phyloP scores from a whole-genome alignment of 2,113 vertebrate genomes.

The Nycticryphes semicollaris region DNA sequence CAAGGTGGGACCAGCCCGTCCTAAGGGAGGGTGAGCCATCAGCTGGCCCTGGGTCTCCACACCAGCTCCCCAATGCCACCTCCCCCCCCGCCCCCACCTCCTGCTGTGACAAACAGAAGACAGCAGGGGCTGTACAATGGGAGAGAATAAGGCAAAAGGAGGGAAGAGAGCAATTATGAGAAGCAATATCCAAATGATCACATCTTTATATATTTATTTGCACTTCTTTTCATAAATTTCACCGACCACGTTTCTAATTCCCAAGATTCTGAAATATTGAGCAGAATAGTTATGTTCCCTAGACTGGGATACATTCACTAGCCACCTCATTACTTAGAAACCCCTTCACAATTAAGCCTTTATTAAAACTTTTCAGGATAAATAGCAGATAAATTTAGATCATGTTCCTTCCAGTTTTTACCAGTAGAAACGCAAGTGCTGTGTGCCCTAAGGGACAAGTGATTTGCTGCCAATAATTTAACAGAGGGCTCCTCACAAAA shows the following conservation, averaged over 20 bases:
- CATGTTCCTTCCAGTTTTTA: background rate
- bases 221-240: background rate
- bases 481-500: background rate
- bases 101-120: background rate
- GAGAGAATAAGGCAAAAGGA: background rate
- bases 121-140: fast-evolving
- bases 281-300: background rate
- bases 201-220: background rate
- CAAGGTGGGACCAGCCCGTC: fast-evolving
- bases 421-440: background rate
- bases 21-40: fast-evolving
- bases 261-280: background rate
- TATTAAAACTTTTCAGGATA: slow-evolving; percentile 23
- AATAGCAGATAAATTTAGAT: background rate
- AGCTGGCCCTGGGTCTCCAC: background rate
- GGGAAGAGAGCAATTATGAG: background rate
- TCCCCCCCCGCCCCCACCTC: no score
- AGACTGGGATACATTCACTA: background rate
- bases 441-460: background rate
- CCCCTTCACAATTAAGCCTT: background rate
- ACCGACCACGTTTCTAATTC: fast-evolving
- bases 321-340: background rate
- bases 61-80: background rate
- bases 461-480: background rate
- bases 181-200: background rate